Base-by-base conservation (phyloP, 2,797 vertebrate species). In the Sebastes steindachneri region DNA sequence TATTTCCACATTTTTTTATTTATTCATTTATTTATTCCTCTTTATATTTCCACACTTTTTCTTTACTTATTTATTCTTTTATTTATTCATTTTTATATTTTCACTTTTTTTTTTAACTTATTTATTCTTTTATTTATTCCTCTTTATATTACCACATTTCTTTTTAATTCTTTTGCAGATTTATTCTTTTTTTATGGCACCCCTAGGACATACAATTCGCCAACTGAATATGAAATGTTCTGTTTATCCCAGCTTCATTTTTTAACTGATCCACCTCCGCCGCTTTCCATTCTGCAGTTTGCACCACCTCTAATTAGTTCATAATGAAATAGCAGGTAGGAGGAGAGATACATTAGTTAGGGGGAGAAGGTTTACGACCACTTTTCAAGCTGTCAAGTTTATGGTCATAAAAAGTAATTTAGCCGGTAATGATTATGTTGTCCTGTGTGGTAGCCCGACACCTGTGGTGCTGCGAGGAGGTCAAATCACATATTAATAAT, bases 221-320 rank as follows among this genome's bases (percentile, higher is more conserved):
- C 57, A 62, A 21, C 64, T 60, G 73, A 74, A 73, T 64, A 68
- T 55, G 41, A 76, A 71, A 54, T 58, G 9, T 73, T 75, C 68
- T 53, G 41, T 85, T 81, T 21, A 75, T 41, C 10, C 31, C 31
- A 1, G 41, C 54, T 74, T 28, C 11, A 25, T 37, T 70, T 35
- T 51, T 74, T 31, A 41, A 73, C 65, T 12, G 23, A 59, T 54
- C 58, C 59, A 62, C 29, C 57, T 58, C 62, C 1, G 12, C 11
- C 3, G 6, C 54, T 74, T 35, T 55, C 28, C 19, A 55, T 58
- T 60, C 33, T n/a, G 12, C 59, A 23, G 53, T 25, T 68, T 53
- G 31, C 45, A 41, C 1, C 71, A 68, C 33, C 60, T 59, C 21
- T 81, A 37, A 86, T 87, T 81, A 81, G 71, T 82, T 59, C 35